Conservation (phyloP, 1,140 invertebrate genomes). For the Orussus abietinus region DNA sequence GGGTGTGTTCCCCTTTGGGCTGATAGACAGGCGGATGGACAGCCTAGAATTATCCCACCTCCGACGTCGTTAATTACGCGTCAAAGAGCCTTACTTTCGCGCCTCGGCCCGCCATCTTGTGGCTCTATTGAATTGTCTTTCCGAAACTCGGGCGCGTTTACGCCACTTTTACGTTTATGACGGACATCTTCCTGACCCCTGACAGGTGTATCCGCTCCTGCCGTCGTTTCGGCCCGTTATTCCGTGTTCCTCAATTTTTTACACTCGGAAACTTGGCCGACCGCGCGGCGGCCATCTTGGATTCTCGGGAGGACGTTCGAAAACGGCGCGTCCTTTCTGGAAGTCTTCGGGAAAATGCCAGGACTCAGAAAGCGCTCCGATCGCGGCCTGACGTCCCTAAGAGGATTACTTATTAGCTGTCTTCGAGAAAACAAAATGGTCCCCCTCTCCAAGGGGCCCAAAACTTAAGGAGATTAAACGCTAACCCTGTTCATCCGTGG, state of each 20-base stretch:
- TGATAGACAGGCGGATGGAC: conserved; percentile 34
- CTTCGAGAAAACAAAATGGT: conserved; percentile 39
- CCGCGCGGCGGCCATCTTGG: too few relatives aligned
- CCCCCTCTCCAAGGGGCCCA: conserved; percentile 24
- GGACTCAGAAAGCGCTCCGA: too few relatives aligned
- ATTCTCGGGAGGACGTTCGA: too few relatives aligned
- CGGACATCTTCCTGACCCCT: conserved; percentile 9
- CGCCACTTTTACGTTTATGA: too few relatives aligned
- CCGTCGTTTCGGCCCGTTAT: conserved; percentile 15
- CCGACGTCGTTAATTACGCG: conserved; percentile 27
- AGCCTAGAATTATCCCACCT: conserved; percentile 39
- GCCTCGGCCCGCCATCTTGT: conserved; percentile 30
- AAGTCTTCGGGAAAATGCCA: too few relatives aligned
- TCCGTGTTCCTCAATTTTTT: too few relatives aligned
- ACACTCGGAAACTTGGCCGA: too few relatives aligned
- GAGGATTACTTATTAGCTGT: conserved; percentile 38
- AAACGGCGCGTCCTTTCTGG: too few relatives aligned
- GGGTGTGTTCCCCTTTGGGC: conserved; percentile 19
- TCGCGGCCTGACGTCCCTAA: too few relatives aligned
- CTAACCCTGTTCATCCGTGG: conserved; percentile 30
- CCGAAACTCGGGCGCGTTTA: conserved; percentile 32
- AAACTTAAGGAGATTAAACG: conserved; percentile 48
- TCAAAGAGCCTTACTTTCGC: too few relatives aligned
- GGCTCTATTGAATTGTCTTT: too few relatives aligned
- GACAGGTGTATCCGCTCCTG: conserved; percentile 35